phyloP scores from a whole-genome alignment of 2,888 invertebrate species.

The Exephanes ischioxanthus region DNA sequence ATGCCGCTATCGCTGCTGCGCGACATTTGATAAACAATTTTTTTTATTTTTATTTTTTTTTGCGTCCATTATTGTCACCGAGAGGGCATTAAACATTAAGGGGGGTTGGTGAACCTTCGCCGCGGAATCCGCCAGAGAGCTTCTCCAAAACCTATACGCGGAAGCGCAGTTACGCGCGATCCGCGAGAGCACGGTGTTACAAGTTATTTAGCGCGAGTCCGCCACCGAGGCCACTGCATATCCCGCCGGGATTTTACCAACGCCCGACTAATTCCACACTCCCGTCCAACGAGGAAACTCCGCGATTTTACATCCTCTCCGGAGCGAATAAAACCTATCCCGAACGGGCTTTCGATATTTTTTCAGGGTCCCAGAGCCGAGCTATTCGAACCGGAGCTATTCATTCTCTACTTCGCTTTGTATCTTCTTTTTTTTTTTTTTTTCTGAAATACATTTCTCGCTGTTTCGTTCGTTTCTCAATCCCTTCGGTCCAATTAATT shows the following conservation, averaged over 20 bases:
- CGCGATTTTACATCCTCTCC: slow-evolving; percentile 45
- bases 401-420: slow-evolving; percentile 37
- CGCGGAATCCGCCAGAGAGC: slow-evolving; percentile 30
- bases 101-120: neutral
- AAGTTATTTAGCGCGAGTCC: slow-evolving; percentile 57
- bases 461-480: slow-evolving; percentile 22
- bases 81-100: slow-evolving; percentile 38
- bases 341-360: slow-evolving; percentile 49
- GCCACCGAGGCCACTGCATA: slow-evolving; percentile 27
- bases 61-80: slow-evolving; percentile 41
- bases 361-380: slow-evolving; percentile 40
- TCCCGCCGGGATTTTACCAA: slow-evolving; percentile 57
- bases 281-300: slow-evolving; percentile 36
- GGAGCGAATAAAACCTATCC: slow-evolving; percentile 42
- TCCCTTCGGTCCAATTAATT: slow-evolving; percentile 14
- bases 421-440: slow-evolving; percentile 25
- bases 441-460: neutral
- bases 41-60: slow-evolving; percentile 39
- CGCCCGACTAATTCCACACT: slow-evolving; percentile 60
- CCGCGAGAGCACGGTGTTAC: slow-evolving; percentile 45
- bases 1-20: slow-evolving; percentile 8
- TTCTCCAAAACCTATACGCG: slow-evolving; percentile 25
- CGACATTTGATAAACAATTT: slow-evolving; percentile 58
- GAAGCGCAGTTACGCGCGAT: slow-evolving; percentile 28
- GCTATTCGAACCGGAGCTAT: slow-evolving; percentile 28